Conservation (phyloP, 2,797 vertebrate species). For the Takifugu rubripes region DNA sequence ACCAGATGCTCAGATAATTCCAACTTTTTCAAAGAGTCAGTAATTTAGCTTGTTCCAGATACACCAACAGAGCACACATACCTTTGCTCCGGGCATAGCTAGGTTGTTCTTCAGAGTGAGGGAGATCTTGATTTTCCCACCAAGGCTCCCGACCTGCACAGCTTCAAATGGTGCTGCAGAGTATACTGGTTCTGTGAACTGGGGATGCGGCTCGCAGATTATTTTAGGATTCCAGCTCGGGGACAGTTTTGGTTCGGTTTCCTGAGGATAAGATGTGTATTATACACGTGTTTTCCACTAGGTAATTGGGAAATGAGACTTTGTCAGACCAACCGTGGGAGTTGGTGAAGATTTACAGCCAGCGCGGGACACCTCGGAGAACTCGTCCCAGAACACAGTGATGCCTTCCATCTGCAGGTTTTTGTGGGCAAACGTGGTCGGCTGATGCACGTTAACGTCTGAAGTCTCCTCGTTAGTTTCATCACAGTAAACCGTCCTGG, state of each 20-base stretch:
- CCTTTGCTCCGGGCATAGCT: slow-evolving; percentile 95
- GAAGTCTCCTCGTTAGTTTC: slow-evolving; percentile 89
- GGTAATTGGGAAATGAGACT: too few relatives aligned
- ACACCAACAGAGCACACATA: slow-evolving; percentile 39
- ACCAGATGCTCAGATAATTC: not conserved
- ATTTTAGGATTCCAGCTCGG: slow-evolving; percentile 99
- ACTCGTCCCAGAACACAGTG: slow-evolving; percentile 94
- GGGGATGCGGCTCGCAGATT: slow-evolving; percentile 94
- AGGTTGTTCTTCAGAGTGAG: slow-evolving; percentile 94
- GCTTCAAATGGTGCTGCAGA: slow-evolving; percentile 86
- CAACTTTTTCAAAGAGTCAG: too few relatives aligned
- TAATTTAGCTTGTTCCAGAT: not conserved
- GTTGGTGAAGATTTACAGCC: slow-evolving; percentile 86
- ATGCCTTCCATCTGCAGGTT: slow-evolving; percentile 89
- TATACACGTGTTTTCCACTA: not conserved
- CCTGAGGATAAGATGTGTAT: slow-evolving; percentile 63
- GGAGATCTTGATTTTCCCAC: slow-evolving; percentile 87
- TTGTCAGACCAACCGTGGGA: slow-evolving; percentile 76
- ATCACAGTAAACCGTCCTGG: slow-evolving; percentile 92
- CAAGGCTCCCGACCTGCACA: slow-evolving; percentile 87
- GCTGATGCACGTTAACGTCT: slow-evolving; percentile 91
- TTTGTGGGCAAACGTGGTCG: slow-evolving; percentile 94
- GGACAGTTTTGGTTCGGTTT: slow-evolving; percentile 94
- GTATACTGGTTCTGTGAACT: slow-evolving; percentile 87
- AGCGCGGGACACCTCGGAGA: slow-evolving; percentile 85